A percentile compares a stretch with the other conserved stretches of the same genome.
phyloP scores from a whole-genome alignment of 2,797 vertebrate genomes.

The Linurgus olivaceus region DNA sequence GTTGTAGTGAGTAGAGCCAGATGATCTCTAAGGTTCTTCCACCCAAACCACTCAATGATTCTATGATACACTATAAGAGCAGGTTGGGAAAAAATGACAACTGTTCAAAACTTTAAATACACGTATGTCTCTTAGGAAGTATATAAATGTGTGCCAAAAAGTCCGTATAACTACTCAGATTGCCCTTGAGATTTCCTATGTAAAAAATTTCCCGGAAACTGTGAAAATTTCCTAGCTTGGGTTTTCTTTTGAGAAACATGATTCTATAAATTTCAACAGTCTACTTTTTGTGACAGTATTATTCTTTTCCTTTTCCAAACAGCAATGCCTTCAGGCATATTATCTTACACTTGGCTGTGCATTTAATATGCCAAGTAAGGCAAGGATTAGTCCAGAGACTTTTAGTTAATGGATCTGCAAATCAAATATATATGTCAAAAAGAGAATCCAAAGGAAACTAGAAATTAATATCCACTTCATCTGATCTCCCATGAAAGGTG shows the following conservation, averaged over 20 bases:
- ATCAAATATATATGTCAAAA: constrained; percentile 35
- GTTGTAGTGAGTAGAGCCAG: not conserved
- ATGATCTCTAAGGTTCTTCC: not conserved
- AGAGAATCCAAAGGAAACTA: constrained; percentile 25
- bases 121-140: not conserved
- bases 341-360: not conserved
- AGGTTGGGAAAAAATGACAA: not conserved
- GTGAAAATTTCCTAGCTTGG: not conserved
- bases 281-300: not conserved
- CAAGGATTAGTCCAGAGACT: not conserved
- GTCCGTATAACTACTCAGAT: not conserved
- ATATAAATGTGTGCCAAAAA: not conserved
- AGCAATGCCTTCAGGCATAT: not conserved
- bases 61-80: not conserved
- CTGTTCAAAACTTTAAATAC: not conserved
- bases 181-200: not conserved
- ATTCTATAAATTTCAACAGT: not conserved
- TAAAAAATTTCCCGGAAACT: not conserved
- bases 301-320: constrained; percentile 27
- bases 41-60: not conserved
- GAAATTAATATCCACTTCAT: constrained; percentile 35
- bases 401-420: constrained; percentile 17
- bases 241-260: accelerated
- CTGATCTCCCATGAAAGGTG: constrained; percentile 34
- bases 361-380: not conserved